Percentiles rank a stretch among this genome's conserved stretches.
Evolutionary conservation across 1,140 invertebrate genomes (phyloP).

Genomic region (Zaprionus vittiger): DNA sequence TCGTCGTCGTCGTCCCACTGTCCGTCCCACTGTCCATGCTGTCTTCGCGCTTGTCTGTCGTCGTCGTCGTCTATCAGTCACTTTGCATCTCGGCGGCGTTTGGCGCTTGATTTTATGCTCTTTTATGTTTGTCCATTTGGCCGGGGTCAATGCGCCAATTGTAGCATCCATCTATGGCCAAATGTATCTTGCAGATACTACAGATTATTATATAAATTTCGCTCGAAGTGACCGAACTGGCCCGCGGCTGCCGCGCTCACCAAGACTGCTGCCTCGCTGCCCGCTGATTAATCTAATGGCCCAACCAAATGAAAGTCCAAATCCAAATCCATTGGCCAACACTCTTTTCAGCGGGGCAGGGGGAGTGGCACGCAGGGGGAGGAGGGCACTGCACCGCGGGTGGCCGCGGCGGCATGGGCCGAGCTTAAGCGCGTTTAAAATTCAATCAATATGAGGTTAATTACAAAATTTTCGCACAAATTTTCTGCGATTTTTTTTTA

Average conservation of each 20-base stretch:
- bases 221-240: conserved; percentile 37
- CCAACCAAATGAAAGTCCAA: conserved; percentile 37
- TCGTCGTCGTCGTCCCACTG: conserved; percentile 20
- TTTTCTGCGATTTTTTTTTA: conserved; percentile 19
- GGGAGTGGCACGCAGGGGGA: background rate
- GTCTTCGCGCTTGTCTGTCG: conserved; percentile 21
- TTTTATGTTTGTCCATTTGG: conserved; percentile 26
- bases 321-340: conserved; percentile 18
- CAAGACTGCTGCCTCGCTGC: conserved; percentile 8
- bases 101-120: conserved; percentile 33
- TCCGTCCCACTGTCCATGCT: conserved; percentile 27
- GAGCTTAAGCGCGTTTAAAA: conserved; percentile 67
- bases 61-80: conserved; percentile 59
- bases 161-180: conserved; percentile 40
- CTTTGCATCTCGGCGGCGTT: conserved; percentile 64
- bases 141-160: conserved; percentile 64
- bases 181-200: conserved; percentile 47
- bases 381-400: conserved; percentile 42
- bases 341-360: background rate
- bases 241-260: conserved; percentile 29
- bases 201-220: conserved; percentile 54
- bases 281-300: conserved; percentile 52
- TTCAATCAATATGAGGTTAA: conserved; percentile 75
- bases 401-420: conserved; percentile 31
- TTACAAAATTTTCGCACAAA: conserved; percentile 55